Conservation (phyloP, 2,888 invertebrate species). For the Rosalia funebris region DNA sequence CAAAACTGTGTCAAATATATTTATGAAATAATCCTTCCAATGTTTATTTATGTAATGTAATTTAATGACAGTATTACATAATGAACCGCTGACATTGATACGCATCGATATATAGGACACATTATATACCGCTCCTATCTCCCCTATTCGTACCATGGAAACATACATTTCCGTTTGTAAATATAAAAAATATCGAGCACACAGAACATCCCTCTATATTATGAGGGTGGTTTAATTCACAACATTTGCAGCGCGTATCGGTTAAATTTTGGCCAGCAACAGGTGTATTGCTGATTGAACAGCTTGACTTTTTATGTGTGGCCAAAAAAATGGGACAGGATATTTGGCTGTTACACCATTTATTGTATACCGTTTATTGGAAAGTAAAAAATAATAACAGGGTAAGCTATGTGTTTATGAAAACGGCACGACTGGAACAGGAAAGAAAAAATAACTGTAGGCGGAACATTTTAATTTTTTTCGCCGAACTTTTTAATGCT, state of each 20-base stretch:
- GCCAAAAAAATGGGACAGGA: constrained; percentile 4
- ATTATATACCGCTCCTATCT: constrained; percentile 7
- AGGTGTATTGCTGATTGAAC: constrained; percentile 20
- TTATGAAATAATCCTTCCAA: too few species aligned
- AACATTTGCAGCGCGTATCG: constrained; percentile 28
- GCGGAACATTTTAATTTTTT: background rate
- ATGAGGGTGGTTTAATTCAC: constrained; percentile 23
- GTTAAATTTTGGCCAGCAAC: constrained; percentile 29
- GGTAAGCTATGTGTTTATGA: background rate
- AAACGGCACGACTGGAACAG: background rate
- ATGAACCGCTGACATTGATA: too few species aligned
- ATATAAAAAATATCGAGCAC: constrained; percentile 21
- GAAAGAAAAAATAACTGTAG: background rate
- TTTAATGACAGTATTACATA: too few species aligned
- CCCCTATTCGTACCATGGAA: constrained; percentile 9
- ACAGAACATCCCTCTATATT: constrained; percentile 22
- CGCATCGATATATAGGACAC: background rate
- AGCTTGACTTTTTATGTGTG: constrained; percentile 12
- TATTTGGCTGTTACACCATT: background rate
- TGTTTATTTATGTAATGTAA: too few species aligned
- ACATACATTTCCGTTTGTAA: constrained; percentile 18
- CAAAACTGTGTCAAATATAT: too few species aligned
- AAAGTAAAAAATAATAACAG: constrained; percentile 11
- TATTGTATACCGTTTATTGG: background rate
- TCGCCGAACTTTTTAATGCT: background rate